These are phyloP conservation scores for Tympanoctomys barrerae DNA, from an alignment of 2,797 vertebrate species.

Conservation along the genomic window DNA sequence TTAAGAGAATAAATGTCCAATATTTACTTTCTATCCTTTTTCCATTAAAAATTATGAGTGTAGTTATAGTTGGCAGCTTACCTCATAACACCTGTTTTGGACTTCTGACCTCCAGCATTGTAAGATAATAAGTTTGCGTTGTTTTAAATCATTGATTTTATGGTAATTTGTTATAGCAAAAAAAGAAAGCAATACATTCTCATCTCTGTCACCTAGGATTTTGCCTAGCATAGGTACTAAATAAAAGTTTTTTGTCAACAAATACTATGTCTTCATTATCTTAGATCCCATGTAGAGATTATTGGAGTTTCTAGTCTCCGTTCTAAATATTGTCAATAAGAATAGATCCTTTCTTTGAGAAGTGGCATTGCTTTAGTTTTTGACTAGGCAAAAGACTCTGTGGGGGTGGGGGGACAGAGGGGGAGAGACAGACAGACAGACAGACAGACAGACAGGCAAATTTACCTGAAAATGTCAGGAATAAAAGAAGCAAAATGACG, in stretches of 20 bases:
- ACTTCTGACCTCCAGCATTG: background rate
- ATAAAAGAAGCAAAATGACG: constrained; percentile 60
- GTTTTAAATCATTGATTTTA: no score
- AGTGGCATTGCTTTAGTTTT: background rate
- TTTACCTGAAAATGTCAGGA: constrained; percentile 1
- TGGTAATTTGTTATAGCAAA: background rate
- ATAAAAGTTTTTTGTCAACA: constrained; percentile 13
- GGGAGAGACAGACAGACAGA: constrained; percentile 45
- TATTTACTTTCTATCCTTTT: background rate
- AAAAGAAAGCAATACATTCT: background rate
- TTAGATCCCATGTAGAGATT: background rate
- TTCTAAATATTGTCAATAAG: constrained; percentile 43
- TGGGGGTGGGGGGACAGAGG: no score
- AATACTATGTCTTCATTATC: background rate
- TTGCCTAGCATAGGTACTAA: background rate
- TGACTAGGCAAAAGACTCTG: no score
- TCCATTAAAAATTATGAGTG: background rate
- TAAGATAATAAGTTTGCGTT: no score
- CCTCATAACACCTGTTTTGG: background rate
- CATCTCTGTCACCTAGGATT: background rate
- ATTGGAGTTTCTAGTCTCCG: background rate
- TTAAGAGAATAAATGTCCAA: background rate
- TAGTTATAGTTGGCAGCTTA: background rate
- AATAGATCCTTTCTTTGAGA: constrained; percentile 50
- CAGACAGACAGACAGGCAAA: no score